Base-by-base conservation (phyloP, 2,797 vertebrate genomes). In the Meriones psammophilus region DNA sequence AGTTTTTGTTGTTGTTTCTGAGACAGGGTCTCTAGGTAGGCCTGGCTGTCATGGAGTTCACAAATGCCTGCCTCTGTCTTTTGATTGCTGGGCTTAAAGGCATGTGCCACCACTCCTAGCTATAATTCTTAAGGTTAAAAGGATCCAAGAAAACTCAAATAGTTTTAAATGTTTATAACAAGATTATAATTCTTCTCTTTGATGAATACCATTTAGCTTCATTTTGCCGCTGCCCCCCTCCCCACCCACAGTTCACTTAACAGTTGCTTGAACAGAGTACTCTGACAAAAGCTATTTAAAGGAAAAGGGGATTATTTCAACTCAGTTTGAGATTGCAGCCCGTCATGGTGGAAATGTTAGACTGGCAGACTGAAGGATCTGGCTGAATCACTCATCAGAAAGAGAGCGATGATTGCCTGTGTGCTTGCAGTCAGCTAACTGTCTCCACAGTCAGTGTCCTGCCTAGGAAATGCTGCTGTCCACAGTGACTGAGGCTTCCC, bases 111-210 rank as follows among this genome's bases (percentile, higher is more conserved):
- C 8, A 42, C 15, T 64, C 80, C 80, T 83, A 58, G 24, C 4
- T 83, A 8, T 62, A 87, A 62, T 46, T 96, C 93, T 93, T 88
- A 94, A 90, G 18, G 2, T 87, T 88, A 62, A 76, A 83, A 4
- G 18, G 33, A 87, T 76, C 20, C 26, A 79, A 22, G 39, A 14
- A 92, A 93, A 95, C 30, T 91, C 39, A 87, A 92, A 95, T 87
- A 1, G n/a, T 94, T 96, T 95, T 66, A 94, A 94, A 85, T 15
- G n/a, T 83, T 95, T 96, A 30, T 93, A 71, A 84, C 0, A 91
- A 92, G 24, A 58, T 81, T 2, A 39, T 79, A 28, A 54, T 96
- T 74, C 1, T 92, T 33, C 36, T 87, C 17, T 73, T 90, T 92
- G n/a, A 62, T 73, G 9, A 64, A 28, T 64, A 60, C 6, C 24